Base-by-base conservation (phyloP, 2,888 invertebrate genomes). In the Hydrotaea cyrtoneurina region DNA sequence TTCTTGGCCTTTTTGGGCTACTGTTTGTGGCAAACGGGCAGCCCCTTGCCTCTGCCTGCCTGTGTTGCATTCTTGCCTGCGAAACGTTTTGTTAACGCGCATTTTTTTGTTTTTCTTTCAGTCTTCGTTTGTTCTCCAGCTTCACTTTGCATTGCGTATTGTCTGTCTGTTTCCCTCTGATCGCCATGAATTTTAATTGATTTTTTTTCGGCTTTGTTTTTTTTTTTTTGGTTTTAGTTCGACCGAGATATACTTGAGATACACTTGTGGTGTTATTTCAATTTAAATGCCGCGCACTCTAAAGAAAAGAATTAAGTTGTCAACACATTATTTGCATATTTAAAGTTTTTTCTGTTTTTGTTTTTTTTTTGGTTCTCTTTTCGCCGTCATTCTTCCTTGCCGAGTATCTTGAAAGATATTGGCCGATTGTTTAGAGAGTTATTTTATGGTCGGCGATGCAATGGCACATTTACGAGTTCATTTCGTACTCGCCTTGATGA, bases 311-410 rank as follows among this genome's bases (percentile, higher is more conserved):
- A 91, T 91, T 91, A 89, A 91, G 90, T 91, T 91, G 90, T 90
- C 91, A 90, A 90, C 91, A 89, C 89, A 89, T 89, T 89, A 90
- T 91, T 90, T 90, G 90, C 90, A 90, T 91, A 89, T 90, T 89
- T 84, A 26, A 75, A 71, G 75, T 53, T 89, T 87, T 79, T 69
- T 66, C 73, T 10, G n/a, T 7, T n/a, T 72, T 21, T 74, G 36
- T 57, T 69, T 57, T 15, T 62, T 55, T 76, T 57, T 0, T 23
- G 62, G 66, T n/a, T n/a, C n/a, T n/a, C n/a, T n/a, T 36, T 50
- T 26, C 31, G 39, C 64, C n/a, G 17, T 66, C 7, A 36, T 46
- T 13, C 13, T 79, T 43, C 23, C 31, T 80, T 72, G 69, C n/a
- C n/a, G n/a, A n/a, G n/a, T 80, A 82, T 85, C 82, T 82, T 78